Evolutionary conservation across 2,797 vertebrate species (phyloP).

Genomic region (Clarias fuscus): DNA sequence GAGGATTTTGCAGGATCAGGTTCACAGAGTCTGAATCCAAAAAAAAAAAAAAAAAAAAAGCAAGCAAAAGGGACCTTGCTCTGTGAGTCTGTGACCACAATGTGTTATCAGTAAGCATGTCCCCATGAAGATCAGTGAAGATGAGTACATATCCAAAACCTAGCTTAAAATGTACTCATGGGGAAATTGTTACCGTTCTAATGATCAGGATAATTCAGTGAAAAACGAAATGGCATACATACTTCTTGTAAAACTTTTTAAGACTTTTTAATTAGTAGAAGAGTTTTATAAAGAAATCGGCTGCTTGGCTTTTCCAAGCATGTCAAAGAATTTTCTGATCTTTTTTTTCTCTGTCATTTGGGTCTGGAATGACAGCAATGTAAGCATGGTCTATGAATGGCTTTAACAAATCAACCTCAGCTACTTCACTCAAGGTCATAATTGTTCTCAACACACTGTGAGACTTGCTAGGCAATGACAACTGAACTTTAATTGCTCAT

Average conservation of each 20-base stretch:
- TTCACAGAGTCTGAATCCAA: constrained; percentile 42
- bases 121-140: constrained; percentile 11
- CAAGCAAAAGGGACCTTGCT: constrained; percentile 37
- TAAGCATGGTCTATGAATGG: background rate
- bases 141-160: constrained; percentile 5
- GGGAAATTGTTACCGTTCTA: background rate
- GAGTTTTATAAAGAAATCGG: background rate
- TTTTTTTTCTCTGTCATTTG: background rate
- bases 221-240: background rate
- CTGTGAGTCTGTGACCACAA: constrained; percentile 28
- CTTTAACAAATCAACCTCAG: no score
- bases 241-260: background rate
- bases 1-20: constrained; percentile 30
- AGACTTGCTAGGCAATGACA: no score
- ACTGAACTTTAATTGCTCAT: no score
- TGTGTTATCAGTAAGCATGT: constrained; percentile 9
- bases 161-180: background rate
- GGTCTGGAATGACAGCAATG: background rate
- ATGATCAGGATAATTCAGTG: background rate
- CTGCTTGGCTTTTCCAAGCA: background rate
- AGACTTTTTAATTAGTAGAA: background rate
- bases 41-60: background rate
- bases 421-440: no score
- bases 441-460: no score
- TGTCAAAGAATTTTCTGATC: background rate